phyloP scores from a whole-genome alignment of 2,888 invertebrate genomes.

The Bursaphelenchus okinawaensis region DNA sequence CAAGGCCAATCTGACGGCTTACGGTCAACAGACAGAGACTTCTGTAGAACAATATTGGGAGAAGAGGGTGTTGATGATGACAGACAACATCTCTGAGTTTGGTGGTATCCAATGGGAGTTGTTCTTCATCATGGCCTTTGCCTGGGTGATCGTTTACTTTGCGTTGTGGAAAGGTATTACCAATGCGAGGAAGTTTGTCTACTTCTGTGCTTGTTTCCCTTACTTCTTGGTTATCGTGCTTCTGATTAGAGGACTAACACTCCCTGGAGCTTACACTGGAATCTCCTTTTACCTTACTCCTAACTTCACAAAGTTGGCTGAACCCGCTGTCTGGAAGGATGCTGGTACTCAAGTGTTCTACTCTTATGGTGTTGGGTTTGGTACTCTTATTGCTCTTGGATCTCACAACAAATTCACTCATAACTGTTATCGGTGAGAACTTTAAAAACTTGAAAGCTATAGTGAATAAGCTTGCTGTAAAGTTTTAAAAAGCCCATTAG shows the following conservation, averaged over 20 bases:
- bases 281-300: conserved; percentile 56
- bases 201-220: conserved; percentile 58
- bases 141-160: conserved; percentile 57
- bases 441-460: too few relatives aligned
- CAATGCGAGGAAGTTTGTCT: conserved; percentile 57
- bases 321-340: conserved; percentile 57
- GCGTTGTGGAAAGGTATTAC: conserved; percentile 58
- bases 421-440: conserved; percentile 45
- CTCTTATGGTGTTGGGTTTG: conserved; percentile 58
- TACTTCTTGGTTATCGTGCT: conserved; percentile 54
- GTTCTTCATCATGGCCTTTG: conserved; percentile 41
- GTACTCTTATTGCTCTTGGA: conserved; percentile 56
- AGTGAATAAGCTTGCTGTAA: too few relatives aligned
- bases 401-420: conserved; percentile 57
- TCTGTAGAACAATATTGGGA: conserved; percentile 58
- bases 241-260: conserved; percentile 53
- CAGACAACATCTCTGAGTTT: conserved; percentile 48
- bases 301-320: conserved; percentile 51
- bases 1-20: conserved; percentile 18
- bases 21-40: conserved; percentile 40
- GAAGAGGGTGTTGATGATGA: conserved; percentile 55
- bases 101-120: conserved; percentile 58
- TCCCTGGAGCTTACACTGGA: conserved; percentile 51
- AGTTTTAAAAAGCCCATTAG: conserved; percentile 4
- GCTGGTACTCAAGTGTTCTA: conserved; percentile 58